Evolutionary conservation across 2,888 invertebrate species (phyloP).

Genomic region (Drosophila nigricruria): DNA sequence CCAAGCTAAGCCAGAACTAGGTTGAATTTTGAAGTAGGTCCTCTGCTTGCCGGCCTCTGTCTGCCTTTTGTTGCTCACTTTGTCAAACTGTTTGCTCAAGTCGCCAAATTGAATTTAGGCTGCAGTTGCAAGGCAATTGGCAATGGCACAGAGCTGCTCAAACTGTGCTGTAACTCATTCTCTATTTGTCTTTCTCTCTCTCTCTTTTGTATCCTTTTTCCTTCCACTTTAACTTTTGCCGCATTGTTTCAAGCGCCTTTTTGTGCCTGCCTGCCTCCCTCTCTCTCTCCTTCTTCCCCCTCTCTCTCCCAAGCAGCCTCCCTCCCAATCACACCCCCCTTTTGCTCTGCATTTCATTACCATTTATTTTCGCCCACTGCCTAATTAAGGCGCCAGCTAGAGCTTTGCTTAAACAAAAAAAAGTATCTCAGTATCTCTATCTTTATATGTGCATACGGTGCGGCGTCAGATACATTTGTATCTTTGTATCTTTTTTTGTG

Average conservation of each 20-base stretch:
- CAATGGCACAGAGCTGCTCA: slow-evolving; percentile 30
- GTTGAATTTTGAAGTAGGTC: slow-evolving; percentile 44
- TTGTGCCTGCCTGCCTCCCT: no score
- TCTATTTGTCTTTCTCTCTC: background rate
- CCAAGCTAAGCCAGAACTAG: slow-evolving; percentile 37
- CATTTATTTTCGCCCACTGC: slow-evolving; percentile 32
- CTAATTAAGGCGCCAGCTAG: slow-evolving; percentile 66
- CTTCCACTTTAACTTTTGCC: slow-evolving; percentile 24
- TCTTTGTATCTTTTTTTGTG: slow-evolving; percentile 23
- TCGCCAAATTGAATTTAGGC: slow-evolving; percentile 64
- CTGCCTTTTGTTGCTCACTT: slow-evolving; percentile 6
- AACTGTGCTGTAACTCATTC: slow-evolving; percentile 40
- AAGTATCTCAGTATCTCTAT: background rate
- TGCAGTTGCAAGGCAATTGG: slow-evolving; percentile 13
- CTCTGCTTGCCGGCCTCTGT: background rate
- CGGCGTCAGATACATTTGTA: slow-evolving; percentile 43
- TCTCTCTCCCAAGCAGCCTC: background rate
- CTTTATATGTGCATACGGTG: slow-evolving; percentile 9
- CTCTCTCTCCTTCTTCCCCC: slow-evolving; percentile 23
- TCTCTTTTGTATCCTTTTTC: slow-evolving; percentile 8
- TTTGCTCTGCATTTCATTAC: slow-evolving; percentile 9
- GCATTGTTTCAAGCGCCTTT: no score
- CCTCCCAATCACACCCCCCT: background rate
- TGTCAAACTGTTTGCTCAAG: slow-evolving; percentile 58
- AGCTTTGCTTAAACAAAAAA: background rate